phyloP scores from a whole-genome alignment of 2,888 invertebrate species.

The Orchesellides sinensis region DNA sequence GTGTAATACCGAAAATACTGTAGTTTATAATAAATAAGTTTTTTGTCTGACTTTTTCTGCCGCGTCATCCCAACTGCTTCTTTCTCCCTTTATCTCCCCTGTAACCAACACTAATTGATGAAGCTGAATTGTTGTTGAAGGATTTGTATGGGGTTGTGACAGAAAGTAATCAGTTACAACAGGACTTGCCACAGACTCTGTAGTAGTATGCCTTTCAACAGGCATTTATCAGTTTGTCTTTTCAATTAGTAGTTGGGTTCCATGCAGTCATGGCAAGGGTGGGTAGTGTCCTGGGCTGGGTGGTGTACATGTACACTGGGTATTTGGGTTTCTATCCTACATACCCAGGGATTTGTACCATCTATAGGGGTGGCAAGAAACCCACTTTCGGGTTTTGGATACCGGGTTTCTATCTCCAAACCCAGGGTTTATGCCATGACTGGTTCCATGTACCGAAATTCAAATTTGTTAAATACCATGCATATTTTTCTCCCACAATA shows the following conservation, averaged over 20 bases:
- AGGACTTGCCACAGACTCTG: no score
- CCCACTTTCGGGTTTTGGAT: no score
- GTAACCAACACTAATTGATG: slow-evolving; percentile 72
- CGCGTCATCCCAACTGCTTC: slow-evolving; percentile 68
- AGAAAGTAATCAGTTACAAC: slow-evolving; percentile 56
- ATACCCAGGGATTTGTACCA: no score
- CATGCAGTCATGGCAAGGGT: no score
- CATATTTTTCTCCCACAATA: not conserved
- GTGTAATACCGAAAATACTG: slow-evolving; percentile 1
- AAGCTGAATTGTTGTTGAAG: slow-evolving; percentile 45
- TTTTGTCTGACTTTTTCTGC: slow-evolving; percentile 42
- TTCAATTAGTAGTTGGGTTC: not conserved
- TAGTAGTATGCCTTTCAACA: not conserved
- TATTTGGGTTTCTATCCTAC: no score
- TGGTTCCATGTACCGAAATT: not conserved
- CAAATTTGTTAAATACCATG: not conserved
- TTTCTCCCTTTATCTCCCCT: slow-evolving; percentile 53
- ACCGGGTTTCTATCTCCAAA: no score
- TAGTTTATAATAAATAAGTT: slow-evolving; percentile 8
- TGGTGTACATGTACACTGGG: no score
- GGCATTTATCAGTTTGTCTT: slow-evolving; percentile 16
- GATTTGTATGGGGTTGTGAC: slow-evolving; percentile 29
- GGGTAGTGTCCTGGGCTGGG: no score
- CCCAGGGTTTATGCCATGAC: no score
- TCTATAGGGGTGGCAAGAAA: no score